phyloP scores from a whole-genome alignment of 2,888 invertebrate species.

The Limnephilus rhombicus region DNA sequence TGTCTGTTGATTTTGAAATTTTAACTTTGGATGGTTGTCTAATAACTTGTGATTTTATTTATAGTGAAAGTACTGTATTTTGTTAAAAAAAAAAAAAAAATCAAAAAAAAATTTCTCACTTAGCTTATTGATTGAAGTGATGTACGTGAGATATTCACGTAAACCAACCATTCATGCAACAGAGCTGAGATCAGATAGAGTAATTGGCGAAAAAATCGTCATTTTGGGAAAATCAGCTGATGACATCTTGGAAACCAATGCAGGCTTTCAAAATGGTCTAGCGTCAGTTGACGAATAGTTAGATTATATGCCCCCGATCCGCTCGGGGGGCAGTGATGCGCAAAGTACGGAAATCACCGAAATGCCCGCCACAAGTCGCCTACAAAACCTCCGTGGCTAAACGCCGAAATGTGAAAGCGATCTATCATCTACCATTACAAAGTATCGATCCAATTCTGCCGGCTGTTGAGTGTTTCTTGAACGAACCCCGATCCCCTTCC shows the following conservation, averaged over 20 bases:
- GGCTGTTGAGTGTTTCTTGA: background rate
- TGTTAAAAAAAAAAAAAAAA: background rate
- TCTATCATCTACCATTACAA: conserved; percentile 9
- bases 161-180: background rate
- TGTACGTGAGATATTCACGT: background rate
- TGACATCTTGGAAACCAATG: background rate
- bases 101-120: background rate
- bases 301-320: conserved; percentile 18
- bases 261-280: conserved; percentile 22
- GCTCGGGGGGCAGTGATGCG: conserved; percentile 32
- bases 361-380: background rate
- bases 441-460: conserved; percentile 23
- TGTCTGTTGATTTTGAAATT: too few relatives aligned
- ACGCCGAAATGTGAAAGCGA: conserved; percentile 41
- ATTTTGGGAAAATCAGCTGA: background rate
- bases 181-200: background rate
- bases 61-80: background rate
- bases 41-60: background rate
- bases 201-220: background rate
- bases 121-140: background rate
- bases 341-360: conserved; percentile 26
- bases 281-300: conserved; percentile 20
- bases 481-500: conserved; percentile 15
- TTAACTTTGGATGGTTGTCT: background rate
- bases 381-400: conserved; percentile 34